Percentiles rank a stretch among this genome's conserved stretches.
Evolutionary conservation across 2,113 vertebrate genomes (phyloP).

Genomic region (Ancistrus triradiatus): DNA sequence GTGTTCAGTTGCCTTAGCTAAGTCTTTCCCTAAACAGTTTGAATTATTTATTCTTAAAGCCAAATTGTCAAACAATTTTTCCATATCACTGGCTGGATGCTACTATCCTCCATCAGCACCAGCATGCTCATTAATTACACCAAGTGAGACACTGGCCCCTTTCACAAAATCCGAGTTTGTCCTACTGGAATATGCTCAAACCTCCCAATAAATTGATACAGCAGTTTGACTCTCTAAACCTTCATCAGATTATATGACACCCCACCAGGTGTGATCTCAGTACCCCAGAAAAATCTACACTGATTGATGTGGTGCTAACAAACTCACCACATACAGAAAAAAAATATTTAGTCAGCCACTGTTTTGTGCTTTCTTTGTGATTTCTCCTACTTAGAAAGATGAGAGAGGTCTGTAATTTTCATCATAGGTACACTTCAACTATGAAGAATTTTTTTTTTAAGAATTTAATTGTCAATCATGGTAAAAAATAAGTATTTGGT

Average conservation of each 20-base stretch:
- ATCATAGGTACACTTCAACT: too few relatives aligned
- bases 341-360: too few relatives aligned
- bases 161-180: background rate
- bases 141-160: background rate
- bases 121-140: background rate
- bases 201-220: background rate
- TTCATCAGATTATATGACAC: background rate
- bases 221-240: background rate
- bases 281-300: background rate
- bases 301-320: constrained; percentile 2
- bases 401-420: too few relatives aligned
- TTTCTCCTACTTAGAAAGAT: too few relatives aligned
- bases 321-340: background rate
- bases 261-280: background rate
- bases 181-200: background rate
- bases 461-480: too few relatives aligned
- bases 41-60: background rate
- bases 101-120: background rate
- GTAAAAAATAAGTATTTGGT: too few relatives aligned
- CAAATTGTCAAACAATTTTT: constrained; percentile 9
- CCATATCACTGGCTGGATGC: background rate
- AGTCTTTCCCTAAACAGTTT: background rate
- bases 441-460: too few relatives aligned
- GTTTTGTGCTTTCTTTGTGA: too few relatives aligned
- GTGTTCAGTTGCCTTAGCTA: background rate